Evolutionary conservation across 1,140 invertebrate species (phyloP), one percentile per base, ranked within the genome.

Genomic region (Drosophila navojoa): DNA sequence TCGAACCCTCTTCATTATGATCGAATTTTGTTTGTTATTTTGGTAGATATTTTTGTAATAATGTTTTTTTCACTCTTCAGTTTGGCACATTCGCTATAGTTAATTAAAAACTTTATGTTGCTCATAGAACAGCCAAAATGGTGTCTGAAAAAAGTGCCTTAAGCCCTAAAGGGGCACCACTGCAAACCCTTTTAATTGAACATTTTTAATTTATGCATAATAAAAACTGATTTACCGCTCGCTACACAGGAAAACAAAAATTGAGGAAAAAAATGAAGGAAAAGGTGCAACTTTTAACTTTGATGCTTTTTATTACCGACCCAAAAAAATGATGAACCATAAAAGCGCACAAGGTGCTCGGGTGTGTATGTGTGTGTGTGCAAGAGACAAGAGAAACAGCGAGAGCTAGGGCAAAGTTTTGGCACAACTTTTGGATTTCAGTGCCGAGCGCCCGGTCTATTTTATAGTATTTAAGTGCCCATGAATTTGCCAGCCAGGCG

Each of bases 151-250:
- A 68, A 45, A 16, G 1, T 13, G 19, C 38, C n/a, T 6, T 45
- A 19, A 9, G 57, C 29, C 35, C 19, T 3, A 32, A n/a, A 32
- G 27, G n/a, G n/a, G n/a, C 15, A n/a, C 15, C 16, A 10, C 10
- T 19, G 57, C 57, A 68, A 68, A 68, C 63, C 55, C 59, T 84
- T 82, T 86, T 86, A 86, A 86, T 86, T 86, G 76, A 71, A 79
- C 68, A 79, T 87, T 86, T 87, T 86, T 87, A 86, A 86, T 87
- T 86, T 86, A 86, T 86, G 81, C 82, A 86, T 76, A 81, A 87
- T 86, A 86, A 87, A 87, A 86, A 79, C 81, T 73, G 81, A 86
- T 86, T 86, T 81, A 86, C 68, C 78, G 71, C 38, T 53, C 19
- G 60, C 58, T 9, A 45, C 15, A 35, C 19, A 19, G 11, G 35